Base-by-base conservation (phyloP, 1,140 invertebrate genomes). In the Drosophila baimaii region DNA sequence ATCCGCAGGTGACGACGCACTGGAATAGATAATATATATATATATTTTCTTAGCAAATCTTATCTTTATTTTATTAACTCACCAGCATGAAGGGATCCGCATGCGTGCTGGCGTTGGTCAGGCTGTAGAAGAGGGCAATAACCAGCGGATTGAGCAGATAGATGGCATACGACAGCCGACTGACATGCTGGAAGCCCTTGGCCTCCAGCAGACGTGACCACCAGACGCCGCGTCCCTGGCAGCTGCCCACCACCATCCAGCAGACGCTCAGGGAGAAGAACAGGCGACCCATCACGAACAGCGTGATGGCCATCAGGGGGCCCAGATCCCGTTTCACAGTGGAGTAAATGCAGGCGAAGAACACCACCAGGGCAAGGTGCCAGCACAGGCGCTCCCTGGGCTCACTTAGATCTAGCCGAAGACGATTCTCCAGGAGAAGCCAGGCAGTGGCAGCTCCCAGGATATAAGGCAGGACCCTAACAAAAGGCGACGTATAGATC, bases 1-100 rank as follows among this genome's bases (percentile, higher is more conserved):
- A 91, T 25, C 91, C 91, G 39, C 79, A 88, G 49, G 81, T 84
- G 15, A 92, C 74, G 13, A 92, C 88, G 43, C 79, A 81, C 91
- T 92, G 39, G 0, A 83, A 21, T 13, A 64, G 44, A 61, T 64
- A n/a, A n/a, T 29, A 13, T 17, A 15, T 13, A 23, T 17, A 21
- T 19, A n/a, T 44, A 3, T 15, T 35, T 6, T 35, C 5, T 25
- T 13, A 5, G 5, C 10, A 5, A 61, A 4, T 9, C 13, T 5
- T 17, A 5, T 49, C 1, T 12, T 1, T 13, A 15, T 49, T 27
- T 17, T 10, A 31, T 35, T 21, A 83, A 83, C 80, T 70, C 27
- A 92, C 91, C 89, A 92, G 61, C 85, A 91, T 90, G 4, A 92
- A 79, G 13, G 91, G 91, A 85, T 92, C 91, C 4, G 91, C 84